phyloP scores from a whole-genome alignment of 2,797 vertebrate species.

The Lacerta bilineata region DNA sequence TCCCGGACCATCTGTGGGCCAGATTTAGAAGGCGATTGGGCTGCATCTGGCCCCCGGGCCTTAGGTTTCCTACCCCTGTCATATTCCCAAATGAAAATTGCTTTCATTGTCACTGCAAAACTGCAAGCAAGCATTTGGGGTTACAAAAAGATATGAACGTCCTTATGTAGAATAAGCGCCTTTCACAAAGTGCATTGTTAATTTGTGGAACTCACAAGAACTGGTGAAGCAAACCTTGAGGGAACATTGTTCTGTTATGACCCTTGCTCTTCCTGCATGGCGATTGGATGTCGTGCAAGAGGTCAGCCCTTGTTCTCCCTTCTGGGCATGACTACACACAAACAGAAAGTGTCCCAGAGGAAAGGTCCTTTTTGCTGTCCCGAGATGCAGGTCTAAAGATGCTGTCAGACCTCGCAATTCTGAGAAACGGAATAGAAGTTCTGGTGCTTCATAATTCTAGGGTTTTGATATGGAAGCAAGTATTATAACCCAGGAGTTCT shows the following conservation, averaged over 20 bases:
- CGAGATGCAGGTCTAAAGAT: too few species aligned
- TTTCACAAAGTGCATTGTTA: neutral
- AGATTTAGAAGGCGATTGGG: too few species aligned
- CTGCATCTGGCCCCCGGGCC: too few species aligned
- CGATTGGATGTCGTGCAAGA: neutral
- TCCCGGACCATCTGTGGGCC: too few species aligned
- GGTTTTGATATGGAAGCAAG: neutral
- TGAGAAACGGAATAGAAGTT: neutral
- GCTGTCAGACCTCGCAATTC: neutral
- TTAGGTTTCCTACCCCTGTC: too few species aligned
- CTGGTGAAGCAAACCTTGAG: neutral
- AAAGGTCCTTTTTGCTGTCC: neutral
- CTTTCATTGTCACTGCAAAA: neutral
- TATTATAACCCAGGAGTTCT: neutral
- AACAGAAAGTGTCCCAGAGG: neutral
- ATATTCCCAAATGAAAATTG: neutral
- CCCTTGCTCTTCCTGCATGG: neutral
- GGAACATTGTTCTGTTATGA: neutral
- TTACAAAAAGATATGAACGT: neutral
- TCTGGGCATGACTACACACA: neutral
- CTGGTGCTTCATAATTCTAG: neutral
- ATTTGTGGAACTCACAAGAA: neutral
- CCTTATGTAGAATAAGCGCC: neutral
- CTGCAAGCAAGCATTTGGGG: neutral
- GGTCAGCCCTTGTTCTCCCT: neutral